phyloP scores from a whole-genome alignment of 2,113 vertebrate species.

The Protobothrops mucrosquamatus region DNA sequence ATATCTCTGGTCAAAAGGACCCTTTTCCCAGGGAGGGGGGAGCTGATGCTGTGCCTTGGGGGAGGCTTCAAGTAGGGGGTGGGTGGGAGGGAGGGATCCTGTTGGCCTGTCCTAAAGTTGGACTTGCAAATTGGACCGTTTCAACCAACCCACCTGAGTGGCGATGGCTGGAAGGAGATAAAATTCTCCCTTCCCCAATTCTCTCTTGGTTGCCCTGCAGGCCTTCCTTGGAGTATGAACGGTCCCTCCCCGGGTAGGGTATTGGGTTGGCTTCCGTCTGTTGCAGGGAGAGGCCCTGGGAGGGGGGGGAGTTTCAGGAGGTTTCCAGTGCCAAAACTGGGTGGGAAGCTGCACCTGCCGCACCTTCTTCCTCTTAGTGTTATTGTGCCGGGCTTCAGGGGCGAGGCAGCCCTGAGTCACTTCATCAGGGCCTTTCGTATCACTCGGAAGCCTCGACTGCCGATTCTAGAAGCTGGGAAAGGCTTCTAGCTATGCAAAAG shows the following conservation, averaged over 20 bases:
- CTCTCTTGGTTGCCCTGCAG: background rate
- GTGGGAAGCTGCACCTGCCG: background rate
- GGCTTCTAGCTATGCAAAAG: background rate
- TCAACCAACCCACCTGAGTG: background rate
- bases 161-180: background rate
- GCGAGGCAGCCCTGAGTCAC: background rate
- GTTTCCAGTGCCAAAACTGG: background rate
- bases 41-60: background rate
- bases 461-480: background rate
- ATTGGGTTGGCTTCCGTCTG: too few relatives aligned
- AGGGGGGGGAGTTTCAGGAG: background rate
- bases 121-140: background rate
- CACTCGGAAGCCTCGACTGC: background rate
- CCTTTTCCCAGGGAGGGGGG: background rate
- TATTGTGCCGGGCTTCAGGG: background rate
- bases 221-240: background rate
- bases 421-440: background rate
- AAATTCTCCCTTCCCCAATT: background rate
- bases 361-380: background rate
- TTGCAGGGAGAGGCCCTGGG: too few relatives aligned
- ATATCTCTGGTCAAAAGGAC: rapidly evolving
- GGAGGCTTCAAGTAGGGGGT: background rate
- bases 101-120: background rate
- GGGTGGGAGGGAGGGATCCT: background rate
- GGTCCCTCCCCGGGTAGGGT: background rate